Base-by-base conservation (phyloP, 1,140 invertebrate species). In the Arctopsyche grandis region DNA sequence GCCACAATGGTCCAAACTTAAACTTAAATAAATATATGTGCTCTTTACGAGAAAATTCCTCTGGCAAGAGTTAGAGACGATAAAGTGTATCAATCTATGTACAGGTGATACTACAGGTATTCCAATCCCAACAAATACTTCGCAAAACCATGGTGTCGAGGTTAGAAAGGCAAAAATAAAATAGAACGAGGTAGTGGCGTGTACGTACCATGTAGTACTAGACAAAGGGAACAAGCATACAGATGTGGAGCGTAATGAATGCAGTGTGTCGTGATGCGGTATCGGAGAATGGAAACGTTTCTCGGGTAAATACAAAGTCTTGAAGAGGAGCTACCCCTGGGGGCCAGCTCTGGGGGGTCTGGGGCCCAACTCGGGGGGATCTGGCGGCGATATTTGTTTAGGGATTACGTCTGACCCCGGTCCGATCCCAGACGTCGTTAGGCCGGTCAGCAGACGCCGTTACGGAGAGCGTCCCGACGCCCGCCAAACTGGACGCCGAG, bases 351-450 rank as follows among this genome's bases (percentile, higher is more conserved):
- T n/a, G n/a, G n/a, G n/a, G n/a, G n/a, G n/a, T n/a, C n/a, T n/a
- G n/a, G n/a, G n/a, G n/a, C n/a, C n/a, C n/a, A n/a, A n/a, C n/a
- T n/a, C n/a, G n/a, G n/a, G 38, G 78, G 16, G 46, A 7, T 22
- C 60, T 43, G 73, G 19, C 77, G 69, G 73, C 79, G 73, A 78
- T 82, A 82, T 82, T 82, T 82, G 81, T 82, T 82, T 82, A 82
- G 81, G 81, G 81, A 82, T 82, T 82, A 80, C 76, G 78, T 80
- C 74, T 76, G 81, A 79, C 81, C 81, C 63, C 48, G 43, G 78
- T 24, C 29, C 63, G 76, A 78, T 80, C 81, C 81, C 81, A 80
- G 81, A 82, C 81, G 81, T 82, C 81, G 79, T 82, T 82, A 82
- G 52, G 80, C 63, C 75, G 74, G 75, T 76, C 78, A 79, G 69